phyloP scores from a whole-genome alignment of 1,140 invertebrate genomes.

The Drosophila paulistorum region DNA sequence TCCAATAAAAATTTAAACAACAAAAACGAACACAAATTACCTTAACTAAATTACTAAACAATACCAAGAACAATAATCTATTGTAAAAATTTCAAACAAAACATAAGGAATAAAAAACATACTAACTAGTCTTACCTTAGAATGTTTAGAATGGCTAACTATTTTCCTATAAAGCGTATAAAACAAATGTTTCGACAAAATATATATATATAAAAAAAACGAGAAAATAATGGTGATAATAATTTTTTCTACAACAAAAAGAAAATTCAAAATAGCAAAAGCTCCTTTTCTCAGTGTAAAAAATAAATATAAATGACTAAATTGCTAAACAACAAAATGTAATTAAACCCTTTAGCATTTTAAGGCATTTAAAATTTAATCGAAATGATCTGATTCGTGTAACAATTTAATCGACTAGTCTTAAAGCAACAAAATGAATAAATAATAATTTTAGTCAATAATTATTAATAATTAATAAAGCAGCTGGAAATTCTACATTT shows the following conservation, averaged over 20 bases:
- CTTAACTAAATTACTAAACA: constrained; percentile 63
- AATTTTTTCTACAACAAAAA: constrained; percentile 69
- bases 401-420: constrained; percentile 59
- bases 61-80: constrained; percentile 80
- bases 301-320: constrained; percentile 42
- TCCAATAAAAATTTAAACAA: constrained; percentile 35
- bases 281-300: constrained; percentile 61
- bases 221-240: constrained; percentile 57
- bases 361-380: constrained; percentile 51
- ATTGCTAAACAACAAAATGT: constrained; percentile 3
- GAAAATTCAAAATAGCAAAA: constrained; percentile 19
- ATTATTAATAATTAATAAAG: constrained; percentile 60
- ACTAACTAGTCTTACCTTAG: constrained; percentile 70
- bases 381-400: constrained; percentile 64
- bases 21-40: constrained; percentile 28
- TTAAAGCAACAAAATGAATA: constrained; percentile 30
- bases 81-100: constrained; percentile 71
- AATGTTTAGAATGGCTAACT: constrained; percentile 65
- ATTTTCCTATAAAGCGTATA: constrained; percentile 75
- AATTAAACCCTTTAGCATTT: constrained; percentile 50
- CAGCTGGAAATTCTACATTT: constrained; percentile 70
- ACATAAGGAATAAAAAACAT: neutral
- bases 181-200: constrained; percentile 41
- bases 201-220: constrained; percentile 15
- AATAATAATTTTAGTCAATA: constrained; percentile 56